Base-by-base conservation (phyloP, 2,797 vertebrate species). In the Sebastes wilsoni region DNA sequence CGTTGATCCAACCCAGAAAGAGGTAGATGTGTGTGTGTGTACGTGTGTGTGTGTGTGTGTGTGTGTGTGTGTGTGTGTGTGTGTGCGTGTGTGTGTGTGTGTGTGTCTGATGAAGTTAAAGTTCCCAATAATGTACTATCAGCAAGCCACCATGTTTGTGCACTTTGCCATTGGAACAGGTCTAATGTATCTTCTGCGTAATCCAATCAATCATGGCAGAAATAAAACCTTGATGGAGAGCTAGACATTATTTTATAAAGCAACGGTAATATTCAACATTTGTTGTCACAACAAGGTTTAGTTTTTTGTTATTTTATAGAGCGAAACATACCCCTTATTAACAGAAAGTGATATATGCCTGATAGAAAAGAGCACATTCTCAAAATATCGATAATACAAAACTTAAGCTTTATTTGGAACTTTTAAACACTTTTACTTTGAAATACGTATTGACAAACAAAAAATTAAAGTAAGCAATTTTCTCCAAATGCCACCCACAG, bases 1-100 rank as follows among this genome's bases (percentile, higher is more conserved):
- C 1, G 96, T 98, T 52, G 87, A 97, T 34, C 96, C 97, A 1
- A 25, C 93, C 8, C 88, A 93, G 79, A 97, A 96, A 85, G 97
- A 98, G 96, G 97, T 97, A 58, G 0, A 22, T 58, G 42, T 56
- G 10, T 55, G 10, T 54, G 58, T 81, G 16, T 23, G 38, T 52
- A 8, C 52, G 38, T 56, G 10, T 56, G 38, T 56, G 10, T 23
- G 38, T 52, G 10, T 56, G 38, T 56, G 10, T 56, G 38, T 56
- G 10, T 2, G 23, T 28, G 5, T 28, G 27, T 6, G 28, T 30
- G 28, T 30, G 30, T 30, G 28, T 2, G 28, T 30, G 30, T 30
- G 30, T 8, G 30, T 8, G 30, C 3, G 30, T 8, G 30, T 30
- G 28, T 30, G 28, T 8, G 28, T 56, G 38, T 56, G 9, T 55